These are phyloP conservation scores for Hydropsyche tenuis DNA, from an alignment of 1,140 invertebrate species.

Conservation along the genomic window DNA sequence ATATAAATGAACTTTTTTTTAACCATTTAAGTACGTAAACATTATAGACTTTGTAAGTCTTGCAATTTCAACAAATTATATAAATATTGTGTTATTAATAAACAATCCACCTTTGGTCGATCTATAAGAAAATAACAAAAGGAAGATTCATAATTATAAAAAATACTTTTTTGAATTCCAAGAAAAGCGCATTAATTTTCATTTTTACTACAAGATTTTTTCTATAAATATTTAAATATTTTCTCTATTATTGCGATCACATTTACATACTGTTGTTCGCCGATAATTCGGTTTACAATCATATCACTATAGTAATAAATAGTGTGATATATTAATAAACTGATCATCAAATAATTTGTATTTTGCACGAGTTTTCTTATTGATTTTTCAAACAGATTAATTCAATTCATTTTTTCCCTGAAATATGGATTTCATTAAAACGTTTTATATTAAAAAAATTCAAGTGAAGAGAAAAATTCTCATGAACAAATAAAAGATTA, in stretches of 20 bases:
- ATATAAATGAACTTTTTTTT: neutral
- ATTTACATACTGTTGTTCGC: conserved; percentile 47
- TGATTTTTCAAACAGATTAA: too few species aligned
- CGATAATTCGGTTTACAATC: conserved; percentile 35
- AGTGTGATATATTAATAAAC: neutral
- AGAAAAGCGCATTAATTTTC: conserved; percentile 32
- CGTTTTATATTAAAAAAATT: too few species aligned
- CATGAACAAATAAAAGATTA: too few species aligned
- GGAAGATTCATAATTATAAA: neutral
- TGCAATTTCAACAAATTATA: too few species aligned
- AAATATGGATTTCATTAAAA: too few species aligned
- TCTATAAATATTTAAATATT: conserved; percentile 44
- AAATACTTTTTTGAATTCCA: conserved; percentile 19
- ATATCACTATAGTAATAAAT: conserved; percentile 30
- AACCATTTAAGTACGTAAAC: too few species aligned
- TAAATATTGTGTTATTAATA: too few species aligned
- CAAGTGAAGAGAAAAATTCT: too few species aligned
- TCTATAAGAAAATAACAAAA: conserved; percentile 2
- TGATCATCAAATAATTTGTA: too few species aligned
- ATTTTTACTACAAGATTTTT: conserved; percentile 30
- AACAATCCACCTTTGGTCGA: neutral
- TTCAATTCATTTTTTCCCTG: too few species aligned
- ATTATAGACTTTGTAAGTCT: too few species aligned
- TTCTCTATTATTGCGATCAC: conserved; percentile 51
- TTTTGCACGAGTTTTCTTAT: too few species aligned